These are phyloP conservation scores for Galbula dea DNA, from an alignment of 2,113 vertebrate genomes.

Conservation along the genomic window DNA sequence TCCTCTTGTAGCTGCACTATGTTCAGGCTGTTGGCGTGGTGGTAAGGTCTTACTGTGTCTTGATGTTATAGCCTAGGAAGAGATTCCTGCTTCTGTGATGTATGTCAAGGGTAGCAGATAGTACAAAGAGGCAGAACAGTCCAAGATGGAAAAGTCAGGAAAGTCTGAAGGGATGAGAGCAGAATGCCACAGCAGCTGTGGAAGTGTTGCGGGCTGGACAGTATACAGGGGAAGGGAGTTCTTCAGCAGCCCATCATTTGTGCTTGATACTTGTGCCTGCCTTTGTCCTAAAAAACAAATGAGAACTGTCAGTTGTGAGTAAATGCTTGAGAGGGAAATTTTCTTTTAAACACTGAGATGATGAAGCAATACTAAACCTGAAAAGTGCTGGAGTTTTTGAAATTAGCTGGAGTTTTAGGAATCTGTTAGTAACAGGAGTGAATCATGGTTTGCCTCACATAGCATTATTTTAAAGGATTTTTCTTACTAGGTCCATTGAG, in stretches of 20 bases:
- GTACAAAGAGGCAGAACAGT: not conserved
- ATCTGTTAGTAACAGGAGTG: not conserved
- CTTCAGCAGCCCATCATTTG: not conserved
- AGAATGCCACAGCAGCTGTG: not conserved
- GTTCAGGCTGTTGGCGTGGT: not conserved
- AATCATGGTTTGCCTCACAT: not conserved
- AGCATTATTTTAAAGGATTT: not conserved
- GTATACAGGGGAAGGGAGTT: not conserved
- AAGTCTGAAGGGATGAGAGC: not conserved
- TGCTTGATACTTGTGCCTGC: not conserved
- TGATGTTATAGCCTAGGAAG: not conserved
- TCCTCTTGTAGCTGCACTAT: not conserved
- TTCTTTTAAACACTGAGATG: not conserved
- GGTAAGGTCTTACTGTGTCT: not conserved
- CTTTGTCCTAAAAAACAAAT: not conserved
- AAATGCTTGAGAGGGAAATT: not conserved
- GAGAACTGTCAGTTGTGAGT: not conserved
- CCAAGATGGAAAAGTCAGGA: not conserved
- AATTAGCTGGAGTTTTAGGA: not conserved
- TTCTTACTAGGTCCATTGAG: not conserved
- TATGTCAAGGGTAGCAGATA: not conserved
- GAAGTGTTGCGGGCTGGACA: too few species aligned
- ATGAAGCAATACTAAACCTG: not conserved
- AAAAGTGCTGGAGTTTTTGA: not conserved
- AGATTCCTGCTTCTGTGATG: not conserved